Conservation (phyloP, 1,140 invertebrate genomes). For the roundworm (Caenorhabditis elegans) region DNA sequence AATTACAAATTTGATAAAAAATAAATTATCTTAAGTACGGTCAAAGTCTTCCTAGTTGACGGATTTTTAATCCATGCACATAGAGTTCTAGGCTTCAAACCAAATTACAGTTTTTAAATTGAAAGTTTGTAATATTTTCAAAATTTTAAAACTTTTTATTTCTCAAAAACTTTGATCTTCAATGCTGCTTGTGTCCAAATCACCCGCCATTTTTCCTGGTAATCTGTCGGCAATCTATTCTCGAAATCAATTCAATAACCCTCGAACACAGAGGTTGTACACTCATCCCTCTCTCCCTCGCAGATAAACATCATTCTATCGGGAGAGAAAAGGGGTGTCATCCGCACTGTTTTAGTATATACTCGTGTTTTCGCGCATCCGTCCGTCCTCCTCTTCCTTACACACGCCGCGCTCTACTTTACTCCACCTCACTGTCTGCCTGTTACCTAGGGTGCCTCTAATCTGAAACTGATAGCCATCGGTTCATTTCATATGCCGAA, state of each 20-base stretch:
- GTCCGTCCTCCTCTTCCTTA: neutral
- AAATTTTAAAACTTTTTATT: too few species aligned
- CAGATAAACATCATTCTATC: slow-evolving; percentile 25
- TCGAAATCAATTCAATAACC: neutral
- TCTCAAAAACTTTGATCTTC: too few species aligned
- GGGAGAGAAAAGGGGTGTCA: neutral
- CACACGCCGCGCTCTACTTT: neutral
- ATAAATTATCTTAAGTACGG: too few species aligned
- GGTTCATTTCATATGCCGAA: slow-evolving; percentile 7
- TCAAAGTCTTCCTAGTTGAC: too few species aligned
- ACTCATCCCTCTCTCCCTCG: neutral
- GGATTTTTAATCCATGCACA: too few species aligned
- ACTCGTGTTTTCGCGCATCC: slow-evolving; percentile 19
- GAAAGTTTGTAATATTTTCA: too few species aligned
- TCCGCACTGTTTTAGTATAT: slow-evolving; percentile 25
- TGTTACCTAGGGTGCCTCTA: neutral
- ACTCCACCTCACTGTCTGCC: neutral
- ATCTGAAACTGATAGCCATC: slow-evolving; percentile 9
- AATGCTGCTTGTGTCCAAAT: too few species aligned
- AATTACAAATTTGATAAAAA: too few species aligned
- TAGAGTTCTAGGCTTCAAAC: too few species aligned
- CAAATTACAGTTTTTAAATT: too few species aligned
- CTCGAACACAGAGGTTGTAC: slow-evolving; percentile 4
- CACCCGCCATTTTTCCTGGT: too few species aligned
- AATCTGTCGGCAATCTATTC: slow-evolving; percentile 3